phyloP scores from a whole-genome alignment of 2,797 vertebrate genomes.

The Oceanodroma leucorhoa region DNA sequence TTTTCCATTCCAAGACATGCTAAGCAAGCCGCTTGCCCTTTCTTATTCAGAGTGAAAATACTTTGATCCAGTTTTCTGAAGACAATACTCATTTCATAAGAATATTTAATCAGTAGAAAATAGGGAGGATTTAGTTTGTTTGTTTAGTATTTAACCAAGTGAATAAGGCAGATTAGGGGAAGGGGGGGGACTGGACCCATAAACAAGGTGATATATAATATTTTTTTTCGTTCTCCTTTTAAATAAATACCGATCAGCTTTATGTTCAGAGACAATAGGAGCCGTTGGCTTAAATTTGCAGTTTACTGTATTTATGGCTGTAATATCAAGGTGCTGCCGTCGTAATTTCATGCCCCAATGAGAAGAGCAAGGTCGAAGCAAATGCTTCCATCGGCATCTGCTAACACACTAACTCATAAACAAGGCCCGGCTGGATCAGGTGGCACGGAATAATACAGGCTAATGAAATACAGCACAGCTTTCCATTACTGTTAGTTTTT shows the following conservation, averaged over 20 bases:
- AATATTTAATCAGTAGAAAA: conserved; percentile 71
- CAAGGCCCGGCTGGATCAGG: conserved; percentile 99
- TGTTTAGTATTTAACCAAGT: conserved; percentile 79
- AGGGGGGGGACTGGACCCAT: conserved; percentile 86
- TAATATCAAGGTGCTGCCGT: conserved; percentile 99
- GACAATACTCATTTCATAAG: conserved; percentile 51
- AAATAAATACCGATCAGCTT: conserved; percentile 99
- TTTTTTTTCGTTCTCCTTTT: conserved; percentile 97
- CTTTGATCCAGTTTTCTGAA: conserved; percentile 66
- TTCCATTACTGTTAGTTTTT: conserved; percentile 99
- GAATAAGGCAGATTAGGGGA: conserved; percentile 77
- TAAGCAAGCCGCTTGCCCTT: conserved; percentile 5
- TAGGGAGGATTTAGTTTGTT: conserved; percentile 72
- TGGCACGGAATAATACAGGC: conserved; percentile 99
- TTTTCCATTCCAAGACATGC: background rate
- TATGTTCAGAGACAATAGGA: conserved; percentile 99
- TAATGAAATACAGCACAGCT: conserved; percentile 99
- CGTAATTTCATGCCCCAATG: conserved; percentile 99
- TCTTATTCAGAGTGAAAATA: conserved; percentile 28
- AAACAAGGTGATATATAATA: conserved; percentile 99
- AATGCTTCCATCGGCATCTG: conserved; percentile 99
- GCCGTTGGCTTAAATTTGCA: conserved; percentile 99
- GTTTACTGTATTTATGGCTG: conserved; percentile 99
- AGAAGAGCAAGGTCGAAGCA: conserved; percentile 99
- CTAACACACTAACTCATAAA: conserved; percentile 99